Evolutionary conservation across 2,888 invertebrate species (phyloP), one percentile per base, ranked within the genome.

Genomic region (Steinernema hermaphroditum): DNA sequence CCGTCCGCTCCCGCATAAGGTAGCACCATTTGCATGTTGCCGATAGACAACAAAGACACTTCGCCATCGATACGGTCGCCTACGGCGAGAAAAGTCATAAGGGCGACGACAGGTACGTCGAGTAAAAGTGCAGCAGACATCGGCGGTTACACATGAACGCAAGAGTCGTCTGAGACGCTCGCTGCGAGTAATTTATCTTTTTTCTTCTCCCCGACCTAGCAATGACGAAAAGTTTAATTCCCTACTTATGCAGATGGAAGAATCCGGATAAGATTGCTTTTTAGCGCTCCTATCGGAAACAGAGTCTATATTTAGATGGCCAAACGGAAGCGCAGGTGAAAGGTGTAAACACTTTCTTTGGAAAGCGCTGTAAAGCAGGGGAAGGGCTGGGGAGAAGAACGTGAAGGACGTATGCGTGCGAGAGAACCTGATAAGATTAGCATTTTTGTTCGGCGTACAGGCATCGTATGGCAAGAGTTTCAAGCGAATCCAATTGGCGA

Each of bases 101-200:
- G 62, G 16, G 27, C 54, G 54, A 54, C 4, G 54, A 22, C 62
- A 62, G 62, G 62, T 62, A 62, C 32, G 27, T 1, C 34, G 62
- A 29, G 32, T 22, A 16, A 62, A 62, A 62, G 62, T 62, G 62
- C 62, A 62, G 62, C 62, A 62, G 62, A 62, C 62, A 62, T 12
- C 32, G 62, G 32, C 29, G 62, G 62, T 62, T 62, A 62, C 62
- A 62, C 62, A 62, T 12, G 62, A 62, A 62, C 62, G 62, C 12
- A 12, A 22, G 50, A 62, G 62, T 16, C 62, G 32, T 62, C 29
- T 32, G 62, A 32, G 62, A n/a, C 32, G 62, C 62, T 29, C 9
- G 8, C 2, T 62, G 62, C 62, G 62, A 62, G 29, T 32, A 62
- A 62, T 62, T 62, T 62, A 62, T 62, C 62, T 62, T 62, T 62